These are phyloP conservation scores for Clarias gariepinus DNA, from an alignment of 2,113 vertebrate species.

Conservation along the genomic window DNA sequence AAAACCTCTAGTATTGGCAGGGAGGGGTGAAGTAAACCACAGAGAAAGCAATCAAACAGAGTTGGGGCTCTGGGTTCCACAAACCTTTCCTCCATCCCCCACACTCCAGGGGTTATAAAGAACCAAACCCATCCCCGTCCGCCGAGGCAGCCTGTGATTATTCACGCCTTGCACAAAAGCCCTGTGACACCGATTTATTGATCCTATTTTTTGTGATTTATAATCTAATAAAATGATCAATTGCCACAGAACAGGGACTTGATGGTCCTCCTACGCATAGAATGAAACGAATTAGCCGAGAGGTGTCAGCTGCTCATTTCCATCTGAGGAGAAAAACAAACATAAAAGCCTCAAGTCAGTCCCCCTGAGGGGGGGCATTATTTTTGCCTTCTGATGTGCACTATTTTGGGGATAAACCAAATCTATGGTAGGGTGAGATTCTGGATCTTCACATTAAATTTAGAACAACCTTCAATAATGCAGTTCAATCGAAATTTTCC, in stretches of 20 bases:
- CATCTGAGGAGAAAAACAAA: slow-evolving; percentile 46
- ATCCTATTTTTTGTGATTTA: slow-evolving; percentile 49
- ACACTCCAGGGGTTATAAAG: slow-evolving; percentile 52
- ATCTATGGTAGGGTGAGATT: background rate
- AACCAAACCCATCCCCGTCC: slow-evolving; percentile 41
- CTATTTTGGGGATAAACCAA: slow-evolving; percentile 33
- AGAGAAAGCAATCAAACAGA: slow-evolving; percentile 64
- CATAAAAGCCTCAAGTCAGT: slow-evolving; percentile 28
- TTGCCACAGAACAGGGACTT: slow-evolving; percentile 13
- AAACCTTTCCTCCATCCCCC: slow-evolving; percentile 57
- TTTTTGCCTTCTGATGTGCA: slow-evolving; percentile 42
- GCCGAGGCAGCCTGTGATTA: slow-evolving; percentile 43
- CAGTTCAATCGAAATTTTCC: slow-evolving; percentile 35
- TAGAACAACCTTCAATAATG: slow-evolving; percentile 39
- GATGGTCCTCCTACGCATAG: slow-evolving; percentile 9
- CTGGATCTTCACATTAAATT: slow-evolving; percentile 38
- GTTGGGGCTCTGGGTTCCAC: slow-evolving; percentile 56
- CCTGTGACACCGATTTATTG: slow-evolving; percentile 49
- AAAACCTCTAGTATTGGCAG: slow-evolving; percentile 35
- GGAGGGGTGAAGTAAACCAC: slow-evolving; percentile 49
- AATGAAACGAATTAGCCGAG: slow-evolving; percentile 35
- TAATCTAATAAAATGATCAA: slow-evolving; percentile 50
- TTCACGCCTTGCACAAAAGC: slow-evolving; percentile 56
- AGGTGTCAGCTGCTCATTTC: slow-evolving; percentile 41
- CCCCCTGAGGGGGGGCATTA: slow-evolving; percentile 36